phyloP scores from a whole-genome alignment of 2,888 invertebrate species.

The Linnaemya tessellans region DNA sequence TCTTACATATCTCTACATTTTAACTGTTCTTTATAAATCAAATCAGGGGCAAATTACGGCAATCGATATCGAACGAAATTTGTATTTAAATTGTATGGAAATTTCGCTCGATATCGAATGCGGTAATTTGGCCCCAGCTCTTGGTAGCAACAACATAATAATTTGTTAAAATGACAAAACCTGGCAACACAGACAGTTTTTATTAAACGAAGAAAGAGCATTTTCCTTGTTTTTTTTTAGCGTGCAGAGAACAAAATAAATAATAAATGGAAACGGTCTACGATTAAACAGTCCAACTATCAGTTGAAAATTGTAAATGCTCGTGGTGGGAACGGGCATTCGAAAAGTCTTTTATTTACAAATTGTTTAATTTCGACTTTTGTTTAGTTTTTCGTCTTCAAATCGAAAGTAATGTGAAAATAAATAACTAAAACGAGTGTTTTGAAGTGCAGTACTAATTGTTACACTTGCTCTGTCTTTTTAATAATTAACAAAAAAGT shows the following conservation, averaged over 20 bases:
- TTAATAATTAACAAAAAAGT: conserved; percentile 29
- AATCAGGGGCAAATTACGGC: too few species aligned
- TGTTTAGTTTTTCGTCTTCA: conserved; percentile 15
- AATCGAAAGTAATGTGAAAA: conserved; percentile 20
- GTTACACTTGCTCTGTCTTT: conserved; percentile 6
- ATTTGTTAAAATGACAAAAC: background rate
- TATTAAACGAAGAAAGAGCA: background rate
- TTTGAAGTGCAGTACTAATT: conserved; percentile 23
- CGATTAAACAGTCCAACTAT: conserved; percentile 40
- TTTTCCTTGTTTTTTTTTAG: background rate
- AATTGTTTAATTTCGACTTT: conserved; percentile 25
- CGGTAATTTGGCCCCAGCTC: too few species aligned
- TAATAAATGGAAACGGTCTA: conserved; percentile 27
- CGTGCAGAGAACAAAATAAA: conserved; percentile 9
- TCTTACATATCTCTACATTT: too few species aligned
- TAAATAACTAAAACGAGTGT: background rate
- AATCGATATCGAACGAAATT: too few species aligned
- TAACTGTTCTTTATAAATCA: too few species aligned
- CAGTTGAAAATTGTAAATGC: conserved; percentile 58
- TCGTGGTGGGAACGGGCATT: conserved; percentile 52
- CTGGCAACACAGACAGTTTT: background rate
- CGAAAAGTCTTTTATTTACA: background rate
- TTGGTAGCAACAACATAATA: too few species aligned
- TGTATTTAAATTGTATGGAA: too few species aligned
- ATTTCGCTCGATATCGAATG: too few species aligned